Percentiles rank a stretch among this genome's conserved stretches.
These are phyloP conservation scores for Gracilinanus agilis DNA, from an alignment of 2,113 vertebrate genomes.

Conservation along the genomic window DNA sequence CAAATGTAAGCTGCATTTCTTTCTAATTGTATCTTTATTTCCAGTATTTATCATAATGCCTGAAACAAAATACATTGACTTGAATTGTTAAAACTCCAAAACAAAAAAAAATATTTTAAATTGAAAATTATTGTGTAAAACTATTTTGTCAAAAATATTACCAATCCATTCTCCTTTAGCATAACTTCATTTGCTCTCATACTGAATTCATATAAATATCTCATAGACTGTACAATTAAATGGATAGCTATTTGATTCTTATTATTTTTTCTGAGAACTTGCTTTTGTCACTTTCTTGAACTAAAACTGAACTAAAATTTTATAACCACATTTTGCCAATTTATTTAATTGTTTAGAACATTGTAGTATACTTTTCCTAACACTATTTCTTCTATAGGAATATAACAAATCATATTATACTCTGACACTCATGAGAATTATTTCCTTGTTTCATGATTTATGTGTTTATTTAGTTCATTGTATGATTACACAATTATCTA, in stretches of 20 bases:
- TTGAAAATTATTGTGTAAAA: background rate
- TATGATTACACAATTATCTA: background rate
- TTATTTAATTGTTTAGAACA: background rate
- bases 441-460: background rate
- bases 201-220: constrained; percentile 2
- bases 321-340: background rate
- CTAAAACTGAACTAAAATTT: background rate
- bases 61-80: background rate
- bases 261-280: background rate
- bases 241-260: background rate
- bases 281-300: background rate
- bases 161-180: background rate
- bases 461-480: background rate
- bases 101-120: background rate
- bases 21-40: background rate
- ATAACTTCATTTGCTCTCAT: background rate
- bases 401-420: background rate
- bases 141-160: background rate
- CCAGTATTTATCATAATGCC: background rate
- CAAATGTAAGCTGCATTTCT: background rate
- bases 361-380: background rate
- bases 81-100: background rate
- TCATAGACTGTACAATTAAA: constrained; percentile 12
- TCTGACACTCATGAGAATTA: background rate
- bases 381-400: background rate